Evolutionary conservation across 2,113 vertebrate genomes (phyloP).

Genomic region (Ceyx margarethae): DNA sequence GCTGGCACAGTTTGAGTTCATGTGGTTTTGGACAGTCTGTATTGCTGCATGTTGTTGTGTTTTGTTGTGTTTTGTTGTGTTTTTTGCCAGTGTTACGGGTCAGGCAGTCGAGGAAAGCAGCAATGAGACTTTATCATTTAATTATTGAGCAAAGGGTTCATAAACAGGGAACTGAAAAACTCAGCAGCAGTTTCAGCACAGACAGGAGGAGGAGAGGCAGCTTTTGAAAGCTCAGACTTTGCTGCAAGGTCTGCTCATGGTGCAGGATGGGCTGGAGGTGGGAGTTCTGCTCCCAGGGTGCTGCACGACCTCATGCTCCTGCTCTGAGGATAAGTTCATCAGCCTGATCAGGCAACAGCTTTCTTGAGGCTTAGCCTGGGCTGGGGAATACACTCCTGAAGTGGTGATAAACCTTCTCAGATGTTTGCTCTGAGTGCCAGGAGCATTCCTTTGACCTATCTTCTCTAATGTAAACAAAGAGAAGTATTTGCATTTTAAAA

Average conservation of each 20-base stretch:
- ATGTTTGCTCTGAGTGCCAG: neutral
- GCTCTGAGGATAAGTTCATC: neutral
- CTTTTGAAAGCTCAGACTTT: neutral
- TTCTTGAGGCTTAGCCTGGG: neutral
- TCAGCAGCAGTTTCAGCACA: neutral
- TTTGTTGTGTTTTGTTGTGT: neutral
- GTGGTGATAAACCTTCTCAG: neutral
- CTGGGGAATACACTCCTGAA: neutral
- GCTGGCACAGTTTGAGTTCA: neutral
- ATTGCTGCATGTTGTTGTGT: neutral
- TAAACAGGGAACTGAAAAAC: neutral
- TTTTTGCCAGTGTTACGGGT: neutral
- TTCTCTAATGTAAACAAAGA: neutral
- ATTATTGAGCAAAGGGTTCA: neutral
- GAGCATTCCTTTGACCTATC: neutral
- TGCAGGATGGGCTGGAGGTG: fast-evolving
- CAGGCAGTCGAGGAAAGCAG: constrained; percentile 9
- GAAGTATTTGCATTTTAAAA: neutral
- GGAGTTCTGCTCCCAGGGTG: neutral
- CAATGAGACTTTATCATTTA: constrained; percentile 13
- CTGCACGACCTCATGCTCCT: neutral
- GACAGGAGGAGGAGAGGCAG: neutral
- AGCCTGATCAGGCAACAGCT: neutral
- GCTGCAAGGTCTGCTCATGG: neutral
- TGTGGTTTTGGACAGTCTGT: neutral